Evolutionary conservation across 1,140 invertebrate species (phyloP).

Genomic region (Sycophila sp.): DNA sequence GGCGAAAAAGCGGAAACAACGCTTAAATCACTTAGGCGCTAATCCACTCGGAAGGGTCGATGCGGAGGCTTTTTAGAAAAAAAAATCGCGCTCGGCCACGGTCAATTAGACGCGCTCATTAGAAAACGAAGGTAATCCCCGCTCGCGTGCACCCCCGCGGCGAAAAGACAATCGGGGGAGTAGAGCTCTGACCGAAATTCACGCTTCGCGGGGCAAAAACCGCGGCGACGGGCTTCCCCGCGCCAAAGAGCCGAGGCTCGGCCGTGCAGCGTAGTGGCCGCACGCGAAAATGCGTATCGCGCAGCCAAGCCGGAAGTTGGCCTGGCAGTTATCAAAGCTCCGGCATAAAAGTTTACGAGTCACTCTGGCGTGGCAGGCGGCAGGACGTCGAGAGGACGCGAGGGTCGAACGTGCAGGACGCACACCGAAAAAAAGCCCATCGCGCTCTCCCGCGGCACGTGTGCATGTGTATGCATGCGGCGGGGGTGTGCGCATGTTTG

Average conservation of each 20-base stretch:
- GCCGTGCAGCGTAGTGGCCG: constrained; percentile 1
- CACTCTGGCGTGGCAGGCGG: constrained; percentile 40
- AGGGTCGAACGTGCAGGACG: neutral
- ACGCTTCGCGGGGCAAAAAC: constrained; percentile 16
- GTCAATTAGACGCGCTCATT: neutral
- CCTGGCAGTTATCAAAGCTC: constrained; percentile 57
- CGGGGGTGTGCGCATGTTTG: neutral
- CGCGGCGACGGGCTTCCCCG: constrained; percentile 5
- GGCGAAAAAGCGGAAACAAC: too few species aligned
- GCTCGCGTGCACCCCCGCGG: too few species aligned
- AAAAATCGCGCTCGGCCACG: neutral
- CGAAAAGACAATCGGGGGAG: neutral
- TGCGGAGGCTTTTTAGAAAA: neutral
- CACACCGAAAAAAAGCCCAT: constrained; percentile 39
- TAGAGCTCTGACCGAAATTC: constrained; percentile 21
- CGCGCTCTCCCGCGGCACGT: too few species aligned
- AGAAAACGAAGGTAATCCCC: neutral
- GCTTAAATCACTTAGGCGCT: too few species aligned
- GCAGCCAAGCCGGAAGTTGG: constrained; percentile 40
- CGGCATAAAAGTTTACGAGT: constrained; percentile 61
- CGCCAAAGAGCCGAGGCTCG: constrained; percentile 14
- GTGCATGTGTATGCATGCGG: neutral
- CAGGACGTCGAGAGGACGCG: too few species aligned
- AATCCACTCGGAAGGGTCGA: too few species aligned
- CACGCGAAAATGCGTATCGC: constrained; percentile 4